Evolutionary conservation across 2,888 invertebrate genomes (phyloP), one percentile per base, ranked within the genome.

Genomic region (Parnassius apollo): DNA sequence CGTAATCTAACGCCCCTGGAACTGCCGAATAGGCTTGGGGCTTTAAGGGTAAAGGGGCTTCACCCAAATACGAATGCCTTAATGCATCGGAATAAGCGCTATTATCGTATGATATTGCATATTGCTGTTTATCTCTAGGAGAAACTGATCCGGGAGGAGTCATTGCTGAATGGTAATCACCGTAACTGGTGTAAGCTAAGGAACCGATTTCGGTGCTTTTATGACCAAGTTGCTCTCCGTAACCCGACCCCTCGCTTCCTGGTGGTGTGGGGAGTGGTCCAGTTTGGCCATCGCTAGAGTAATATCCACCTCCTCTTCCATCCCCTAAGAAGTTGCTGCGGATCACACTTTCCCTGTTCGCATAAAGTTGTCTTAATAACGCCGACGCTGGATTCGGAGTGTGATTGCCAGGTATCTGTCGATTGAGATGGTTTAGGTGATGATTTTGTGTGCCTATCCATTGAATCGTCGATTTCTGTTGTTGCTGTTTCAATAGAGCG

Each of bases 71-170:
- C 35, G 90, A 86, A 70, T 90, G 89, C 65, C 94, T 88, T 75
- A 94, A 76, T 46, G 94, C 93, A 80, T 95, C 93, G 13, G 95
- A 93, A 86, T 96, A 95, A 71, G 95, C 94, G 75, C 85, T 88
- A 66, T 91, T 91, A 61, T 91, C 82, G 86, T 93, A 84, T 67
- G 93, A 77, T 84, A 92, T 72, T 4, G 91, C 85, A 62, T 91
- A 91, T 73, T 94, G 95, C 73, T 94, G 96, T 80, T 93, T 97
- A 78, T 98, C 98, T 66, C 98, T 93, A 0, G 98, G 98, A 7
- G 98, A 98, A 1, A 98, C 98, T 3, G 98, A 98, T n/a, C 98
- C 97, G 59, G 98, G 98, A 59, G 98, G 98, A 4, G 98, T 98
- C 97, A 98, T 98, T 56, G 97, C 97, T 50, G 97, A 96, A 83